A percentile compares a stretch with the other conserved stretches of the same genome.
Conservation (phyloP, 1,140 invertebrate genomes). For the Agrypnia vestita region DNA sequence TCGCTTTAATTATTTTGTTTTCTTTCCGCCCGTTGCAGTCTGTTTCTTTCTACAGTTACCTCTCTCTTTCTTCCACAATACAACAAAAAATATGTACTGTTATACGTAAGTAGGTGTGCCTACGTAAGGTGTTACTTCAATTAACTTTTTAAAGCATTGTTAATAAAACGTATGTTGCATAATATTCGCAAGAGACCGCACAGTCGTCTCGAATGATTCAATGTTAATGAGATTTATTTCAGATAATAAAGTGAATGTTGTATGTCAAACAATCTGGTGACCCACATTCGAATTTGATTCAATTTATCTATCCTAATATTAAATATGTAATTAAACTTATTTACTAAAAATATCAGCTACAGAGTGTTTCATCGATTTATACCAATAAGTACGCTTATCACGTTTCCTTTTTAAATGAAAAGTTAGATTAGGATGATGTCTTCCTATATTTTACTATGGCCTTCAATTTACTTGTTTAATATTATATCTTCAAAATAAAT, state of each 20-base stretch:
- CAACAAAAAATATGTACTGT: no score
- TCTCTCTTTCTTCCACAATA: no score
- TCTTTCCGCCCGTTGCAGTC: no score
- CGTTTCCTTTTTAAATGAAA: no score
- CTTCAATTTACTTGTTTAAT: no score
- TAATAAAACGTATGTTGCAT: conserved; percentile 27
- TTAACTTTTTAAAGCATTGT: conserved; percentile 22
- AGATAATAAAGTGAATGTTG: background rate
- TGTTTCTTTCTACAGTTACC: no score
- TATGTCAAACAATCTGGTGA: background rate
- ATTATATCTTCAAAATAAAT: no score
- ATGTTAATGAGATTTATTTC: conserved; percentile 9
- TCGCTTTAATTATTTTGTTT: no score
- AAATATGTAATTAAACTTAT: background rate
- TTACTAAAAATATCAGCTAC: background rate
- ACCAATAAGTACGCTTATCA: no score
- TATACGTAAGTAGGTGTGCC: background rate
- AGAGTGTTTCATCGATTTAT: no score
- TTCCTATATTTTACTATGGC: no score
- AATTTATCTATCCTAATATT: background rate
- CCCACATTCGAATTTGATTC: background rate
- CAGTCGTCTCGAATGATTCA: conserved; percentile 1
- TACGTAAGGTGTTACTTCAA: background rate
- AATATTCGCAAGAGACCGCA: background rate
- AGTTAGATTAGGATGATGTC: no score